Base-by-base conservation (phyloP, 2,113 vertebrate species). In the Herpailurus yagouaroundi region DNA sequence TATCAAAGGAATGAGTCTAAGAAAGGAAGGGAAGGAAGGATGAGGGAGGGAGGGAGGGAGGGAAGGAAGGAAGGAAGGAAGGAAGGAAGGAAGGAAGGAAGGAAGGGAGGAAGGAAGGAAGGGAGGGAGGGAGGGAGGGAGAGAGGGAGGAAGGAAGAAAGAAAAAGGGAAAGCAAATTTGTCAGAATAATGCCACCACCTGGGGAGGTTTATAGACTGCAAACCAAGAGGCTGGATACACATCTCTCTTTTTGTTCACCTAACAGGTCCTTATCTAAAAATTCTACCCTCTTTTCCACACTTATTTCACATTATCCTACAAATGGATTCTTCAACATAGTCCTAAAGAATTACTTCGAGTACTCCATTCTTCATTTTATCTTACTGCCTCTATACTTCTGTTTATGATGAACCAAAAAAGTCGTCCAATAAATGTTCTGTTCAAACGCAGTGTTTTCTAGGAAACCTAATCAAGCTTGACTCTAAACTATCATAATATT, bases 41-140 rank as follows among this genome's bases (percentile, higher is more conserved):
- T 21, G 13, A 6, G 4, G 19, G 18, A 4, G 19, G 8, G 3
- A 31, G 4, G 3, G 5, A 36, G 1, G 4, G 3, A 11, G 4
- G 33, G 21, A 3, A 16, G 0, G 7, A 0, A 19, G 1, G 9
- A 2, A 41, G 4, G 25, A 2, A 10, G 16, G 41, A 33, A 29
- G 45, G 55, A 36, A 36, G 36, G 36, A 36, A 36, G 36, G 36
- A 36, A 36, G 36, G 36, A 36, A 36, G 36, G 36, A 36, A 36
- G 36, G 41, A 41, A 57, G 8, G 31, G 7, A 12, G 23, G 23
- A 5, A 14, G 10, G 41, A 10, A 38, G 10, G 31, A 38, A 19
- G 27, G 29, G 1, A 19, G 38, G 2, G 5, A 31, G n/a, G 23
- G 7, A 18, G 50, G 14, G 1, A 25, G 45, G 33, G 15, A 3